Conservation (phyloP, 2,888 invertebrate species). For the Pristionchus japonicus region DNA sequence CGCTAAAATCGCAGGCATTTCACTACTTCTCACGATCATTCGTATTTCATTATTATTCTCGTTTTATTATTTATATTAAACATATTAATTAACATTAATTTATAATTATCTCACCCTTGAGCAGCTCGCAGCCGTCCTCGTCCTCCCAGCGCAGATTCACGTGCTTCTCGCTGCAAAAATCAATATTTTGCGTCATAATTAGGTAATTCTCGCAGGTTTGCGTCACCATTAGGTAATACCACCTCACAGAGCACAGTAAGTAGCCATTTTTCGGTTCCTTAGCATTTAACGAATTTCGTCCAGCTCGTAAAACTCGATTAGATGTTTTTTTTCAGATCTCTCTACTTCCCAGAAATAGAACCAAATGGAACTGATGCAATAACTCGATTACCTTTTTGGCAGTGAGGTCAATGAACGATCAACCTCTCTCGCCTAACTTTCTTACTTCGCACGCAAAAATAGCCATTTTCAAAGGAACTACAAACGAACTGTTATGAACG, state of each 20-base stretch:
- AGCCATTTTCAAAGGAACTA: background rate
- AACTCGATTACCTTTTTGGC: background rate
- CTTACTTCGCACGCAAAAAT: background rate
- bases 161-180: constrained; percentile 58
- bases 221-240: background rate
- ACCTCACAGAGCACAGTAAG: no score
- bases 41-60: no score
- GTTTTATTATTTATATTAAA: no score
- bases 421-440: background rate
- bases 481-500: no score
- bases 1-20: background rate
- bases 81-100: no score
- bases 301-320: no score
- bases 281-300: no score
- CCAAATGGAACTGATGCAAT: background rate
- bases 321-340: background rate
- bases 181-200: background rate
- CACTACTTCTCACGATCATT: background rate
- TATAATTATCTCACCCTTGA: constrained; percentile 32
- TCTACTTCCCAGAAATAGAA: background rate
- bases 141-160: constrained; percentile 59
- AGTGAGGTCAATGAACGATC: background rate
- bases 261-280: no score
- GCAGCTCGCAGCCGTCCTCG: constrained; percentile 48
- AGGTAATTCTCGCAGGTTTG: background rate